Percentiles rank a stretch among this genome's conserved stretches.
phyloP scores from a whole-genome alignment of 2,113 vertebrate species.

The Bagarius yarrelli region DNA sequence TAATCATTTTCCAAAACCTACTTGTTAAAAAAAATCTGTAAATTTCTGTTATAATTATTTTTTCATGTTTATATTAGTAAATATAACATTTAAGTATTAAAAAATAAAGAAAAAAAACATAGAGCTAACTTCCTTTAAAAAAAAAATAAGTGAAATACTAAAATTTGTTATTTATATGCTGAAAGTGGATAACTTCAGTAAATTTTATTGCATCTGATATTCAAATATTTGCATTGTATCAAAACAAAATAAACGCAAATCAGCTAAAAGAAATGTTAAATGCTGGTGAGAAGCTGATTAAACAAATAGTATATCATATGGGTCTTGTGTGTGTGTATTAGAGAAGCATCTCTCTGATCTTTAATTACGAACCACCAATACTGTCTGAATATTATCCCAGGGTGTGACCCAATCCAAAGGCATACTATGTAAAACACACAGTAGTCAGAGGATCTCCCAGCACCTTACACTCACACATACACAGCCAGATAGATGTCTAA shows the following conservation, averaged over 20 bases:
- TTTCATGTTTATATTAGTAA: no score
- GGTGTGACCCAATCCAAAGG: conserved; percentile 58
- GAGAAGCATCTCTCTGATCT: conserved; percentile 47
- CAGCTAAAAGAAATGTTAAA: no score
- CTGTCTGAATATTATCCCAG: conserved; percentile 56
- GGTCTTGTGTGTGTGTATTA: background rate
- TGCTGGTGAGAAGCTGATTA: background rate
- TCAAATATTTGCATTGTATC: background rate
- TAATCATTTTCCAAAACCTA: background rate
- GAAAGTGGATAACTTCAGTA: background rate
- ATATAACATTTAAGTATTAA: no score
- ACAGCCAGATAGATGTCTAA: conserved; percentile 32
- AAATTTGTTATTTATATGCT: background rate
- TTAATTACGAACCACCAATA: conserved; percentile 56
- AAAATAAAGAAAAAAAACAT: no score
- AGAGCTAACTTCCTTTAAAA: no score
- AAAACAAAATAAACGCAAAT: background rate
- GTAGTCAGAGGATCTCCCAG: conserved; percentile 57
- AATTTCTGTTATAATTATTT: no score
- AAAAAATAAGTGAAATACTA: background rate
- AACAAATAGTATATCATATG: background rate
- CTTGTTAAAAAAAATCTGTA: background rate
- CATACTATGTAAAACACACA: conserved; percentile 55
- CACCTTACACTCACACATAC: conserved; percentile 40
- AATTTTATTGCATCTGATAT: background rate